Evolutionary conservation across 2,113 vertebrate species (phyloP).

Genomic region (Felis catus): F.catus_Fca126_mat1.0 CM031421.1:54954001-54954500

Average conservation of each 20-base stretch:
- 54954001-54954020: neutral
- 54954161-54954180: neutral
- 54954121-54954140: neutral
- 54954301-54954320: neutral
- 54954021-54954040: neutral
- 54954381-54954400: constrained; percentile 42
- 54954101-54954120: neutral
- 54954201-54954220: constrained; percentile 9
- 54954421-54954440: neutral
- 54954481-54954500: neutral
- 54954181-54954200: constrained; percentile 32
- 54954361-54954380: neutral
- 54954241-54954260: neutral
- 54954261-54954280: constrained; percentile 32
- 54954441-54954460: neutral
- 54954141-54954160: constrained; percentile 19
- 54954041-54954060: neutral
- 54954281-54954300: neutral
- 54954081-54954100: neutral
- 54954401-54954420: neutral
- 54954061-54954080: neutral
- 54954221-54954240: constrained; percentile 11
- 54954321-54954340: constrained; percentile 33
- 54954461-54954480: constrained; percentile 20
- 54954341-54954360: constrained; percentile 38